Conservation (phyloP, 2,797 vertebrate species). For the Emydoidea blandingii region DNA sequence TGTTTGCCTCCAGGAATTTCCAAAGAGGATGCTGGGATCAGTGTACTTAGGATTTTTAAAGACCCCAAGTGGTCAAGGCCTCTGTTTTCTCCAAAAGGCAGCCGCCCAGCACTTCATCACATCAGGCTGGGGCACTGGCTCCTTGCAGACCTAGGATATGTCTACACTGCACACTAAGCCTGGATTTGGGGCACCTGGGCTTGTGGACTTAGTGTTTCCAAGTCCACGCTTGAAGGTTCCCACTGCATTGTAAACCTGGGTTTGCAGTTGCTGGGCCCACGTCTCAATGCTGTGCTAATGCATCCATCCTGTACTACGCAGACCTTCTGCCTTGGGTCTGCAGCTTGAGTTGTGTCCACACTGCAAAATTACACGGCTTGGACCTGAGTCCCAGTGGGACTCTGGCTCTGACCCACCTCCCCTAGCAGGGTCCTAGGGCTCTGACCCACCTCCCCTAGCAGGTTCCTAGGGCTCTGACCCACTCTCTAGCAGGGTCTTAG, state of each 20-base stretch:
- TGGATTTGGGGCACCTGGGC: neutral
- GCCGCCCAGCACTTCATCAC: rapidly evolving
- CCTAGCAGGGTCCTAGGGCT: neutral
- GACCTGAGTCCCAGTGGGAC: neutral
- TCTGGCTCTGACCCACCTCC: neutral
- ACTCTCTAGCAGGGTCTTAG: no score
- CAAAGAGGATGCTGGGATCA: neutral
- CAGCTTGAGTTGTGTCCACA: neutral
- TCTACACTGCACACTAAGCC: neutral
- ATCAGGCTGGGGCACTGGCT: rapidly evolving
- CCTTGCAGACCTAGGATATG: rapidly evolving
- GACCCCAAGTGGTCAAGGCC: neutral
- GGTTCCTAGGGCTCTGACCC: neutral
- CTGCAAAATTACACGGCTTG: neutral
- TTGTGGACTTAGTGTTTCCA: neutral
- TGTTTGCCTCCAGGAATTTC: neutral
- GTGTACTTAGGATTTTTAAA: rapidly evolving
- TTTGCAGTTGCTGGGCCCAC: neutral
- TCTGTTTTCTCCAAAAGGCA: neutral
- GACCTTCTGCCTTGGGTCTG: neutral
- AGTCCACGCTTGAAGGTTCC: neutral
- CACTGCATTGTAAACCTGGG: neutral
- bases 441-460: no score
- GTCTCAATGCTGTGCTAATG: neutral
- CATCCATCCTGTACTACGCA: neutral